Evolutionary conservation across 2,888 invertebrate genomes (phyloP), one percentile per base, ranked within the genome.

Genomic region (Sclerodermus sp.): DNA sequence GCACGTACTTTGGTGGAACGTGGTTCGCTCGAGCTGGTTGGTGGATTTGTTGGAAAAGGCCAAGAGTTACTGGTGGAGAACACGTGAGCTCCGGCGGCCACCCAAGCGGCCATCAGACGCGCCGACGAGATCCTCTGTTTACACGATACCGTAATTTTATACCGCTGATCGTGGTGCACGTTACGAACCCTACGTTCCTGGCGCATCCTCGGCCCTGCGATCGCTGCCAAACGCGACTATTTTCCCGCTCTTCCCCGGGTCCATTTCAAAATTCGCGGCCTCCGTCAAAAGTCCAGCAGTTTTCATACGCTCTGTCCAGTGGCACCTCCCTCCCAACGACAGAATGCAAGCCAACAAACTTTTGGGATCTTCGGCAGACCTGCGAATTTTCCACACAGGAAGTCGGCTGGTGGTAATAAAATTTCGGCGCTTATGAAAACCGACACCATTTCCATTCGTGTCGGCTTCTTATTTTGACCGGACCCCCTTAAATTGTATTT

Each of bases 61-160:
- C 8, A 8, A 23, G 4, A 23, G 44, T 49, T 58, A 64, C 67
- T 67, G 67, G 68, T 70, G 69, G 64, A 49, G 58, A 73, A 66
- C 73, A 73, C 68, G 70, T 73, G 73, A 72, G 55, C 62, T 52
- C 54, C 55, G 59, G 56, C 67, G 73, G 69, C 73, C 74, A 74
- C 74, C 74, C 74, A 73, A 53, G 71, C 71, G 60, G 69, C 66
- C 73, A 74, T 74, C 74, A 74, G 66, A 73, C 71, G 71, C 57
- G 71, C 74, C 73, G 74, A 72, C 69, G 67, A 69, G 67, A 66
- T 64, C 58, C 67, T 60, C 56, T 74, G 73, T 74, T 73, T 74
- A 73, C 71, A 73, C 68, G 67, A 68, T 68, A 67, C 64, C 65
- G 74, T 74, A 71, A 74, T 74, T 74, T 74, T 74, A 73, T 73